Conservation (phyloP, 2,797 vertebrate species). For the Babyrousa celebensis region DNA sequence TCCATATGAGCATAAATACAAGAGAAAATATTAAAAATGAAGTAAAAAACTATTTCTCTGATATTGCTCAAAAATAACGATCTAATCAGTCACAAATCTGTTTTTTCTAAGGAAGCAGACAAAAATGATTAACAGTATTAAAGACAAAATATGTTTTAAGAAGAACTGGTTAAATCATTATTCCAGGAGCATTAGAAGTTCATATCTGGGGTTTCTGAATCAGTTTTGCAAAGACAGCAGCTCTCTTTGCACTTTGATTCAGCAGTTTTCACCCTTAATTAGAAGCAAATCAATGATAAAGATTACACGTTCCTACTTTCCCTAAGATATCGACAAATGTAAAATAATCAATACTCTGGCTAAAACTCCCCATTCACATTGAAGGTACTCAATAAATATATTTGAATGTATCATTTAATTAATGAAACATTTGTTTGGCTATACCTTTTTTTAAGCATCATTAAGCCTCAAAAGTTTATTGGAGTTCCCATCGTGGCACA, state of each 20-base stretch:
- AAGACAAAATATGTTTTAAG: conserved; percentile 36
- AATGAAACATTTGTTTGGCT: not conserved
- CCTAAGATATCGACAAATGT: not conserved
- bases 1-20: not conserved
- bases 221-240: not conserved
- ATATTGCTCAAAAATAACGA: not conserved
- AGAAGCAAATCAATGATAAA: not conserved
- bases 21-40: not conserved
- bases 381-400: not conserved
- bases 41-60: not conserved
- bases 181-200: not conserved
- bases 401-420: not conserved
- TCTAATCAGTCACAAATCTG: not conserved
- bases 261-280: not conserved
- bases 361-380: not conserved
- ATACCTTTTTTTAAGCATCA: not conserved
- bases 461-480: not conserved
- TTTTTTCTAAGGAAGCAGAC: not conserved
- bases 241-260: not conserved
- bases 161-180: not conserved
- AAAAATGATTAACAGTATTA: conserved; percentile 52
- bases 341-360: not conserved
- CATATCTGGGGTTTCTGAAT: not conserved
- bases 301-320: not conserved
- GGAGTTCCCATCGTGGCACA: too few species aligned